Base-by-base conservation (phyloP, 2,797 vertebrate species). In the Alca torda region DNA sequence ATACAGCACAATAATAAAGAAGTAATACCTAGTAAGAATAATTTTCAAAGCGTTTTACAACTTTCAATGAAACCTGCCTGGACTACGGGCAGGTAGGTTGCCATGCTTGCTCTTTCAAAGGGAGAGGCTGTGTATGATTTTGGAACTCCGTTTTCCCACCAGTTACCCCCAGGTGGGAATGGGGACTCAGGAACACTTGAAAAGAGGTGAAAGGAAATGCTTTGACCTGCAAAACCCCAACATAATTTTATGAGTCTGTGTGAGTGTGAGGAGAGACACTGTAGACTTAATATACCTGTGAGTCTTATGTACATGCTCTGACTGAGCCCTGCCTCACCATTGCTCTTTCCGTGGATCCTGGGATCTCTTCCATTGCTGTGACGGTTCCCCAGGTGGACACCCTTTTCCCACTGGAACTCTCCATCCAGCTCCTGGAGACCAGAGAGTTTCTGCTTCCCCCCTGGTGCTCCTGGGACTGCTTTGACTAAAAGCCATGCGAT, bases 1-100 rank as follows among this genome's bases (percentile, higher is more conserved):
- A 76, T 64, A 37, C 3, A 85, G 41, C 25, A 80, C 19, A 85
- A 83, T 31, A 89, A 69, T 15, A 54, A 84, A 70, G 33, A 13
- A 75, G 31, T 61, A 54, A 18, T 50, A 80, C 37, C 39, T 43
- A 76, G 11, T 5, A 54, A 76, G 33, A 41, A 39, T 48, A 41
- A 78, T 84, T 84, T 69, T 51, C n/a, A 86, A 94, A 76, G 33
- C 37, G 73, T 54, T 93, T 92, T 59, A 76, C n/a, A 68, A 6
- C 33, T 46, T 33, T 2, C 54, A 81, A 48, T 10, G n/a, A 84
- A 84, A 76, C 5, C 30, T 59, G n/a, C 14, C 81, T 51, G 18
- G 13, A 57, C 11, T 37, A 24, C 39, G 5, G 13, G 33, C 37
- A 45, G 51, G 37, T 51, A 72, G 21, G 35, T 57, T 45, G 30